Percentiles rank a stretch among this genome's conserved stretches.
Evolutionary conservation across 2,888 invertebrate species (phyloP).

Genomic region (Orchestes rusci): DNA sequence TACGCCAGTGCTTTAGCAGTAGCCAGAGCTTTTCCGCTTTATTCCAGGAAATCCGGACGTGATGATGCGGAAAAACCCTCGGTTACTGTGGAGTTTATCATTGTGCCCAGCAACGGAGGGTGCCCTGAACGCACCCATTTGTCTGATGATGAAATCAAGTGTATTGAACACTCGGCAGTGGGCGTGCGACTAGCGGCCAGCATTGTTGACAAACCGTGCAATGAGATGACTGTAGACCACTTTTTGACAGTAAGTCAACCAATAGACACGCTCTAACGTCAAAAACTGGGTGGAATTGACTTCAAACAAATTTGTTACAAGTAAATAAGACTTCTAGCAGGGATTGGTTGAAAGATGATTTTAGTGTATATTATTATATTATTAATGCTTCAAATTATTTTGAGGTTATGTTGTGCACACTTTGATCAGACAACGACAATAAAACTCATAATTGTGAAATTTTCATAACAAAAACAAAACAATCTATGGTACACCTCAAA

Average conservation of each 20-base stretch:
- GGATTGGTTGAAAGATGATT: too few species aligned
- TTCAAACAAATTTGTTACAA: neutral
- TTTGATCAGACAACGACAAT: too few species aligned
- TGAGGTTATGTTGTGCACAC: too few species aligned
- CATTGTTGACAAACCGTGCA: constrained; percentile 81
- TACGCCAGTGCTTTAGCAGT: constrained; percentile 76
- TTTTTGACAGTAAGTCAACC: constrained; percentile 61
- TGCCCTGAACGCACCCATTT: constrained; percentile 32
- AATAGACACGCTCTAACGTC: neutral
- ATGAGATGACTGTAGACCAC: constrained; percentile 73
- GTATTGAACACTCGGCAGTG: constrained; percentile 52
- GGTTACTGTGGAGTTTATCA: constrained; percentile 52
- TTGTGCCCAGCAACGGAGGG: constrained; percentile 35
- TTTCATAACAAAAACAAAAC: too few species aligned
- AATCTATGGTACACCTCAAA: too few species aligned
- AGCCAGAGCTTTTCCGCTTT: constrained; percentile 73
- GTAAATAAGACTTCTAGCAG: too few species aligned
- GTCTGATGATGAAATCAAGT: constrained; percentile 47
- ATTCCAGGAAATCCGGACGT: constrained; percentile 49
- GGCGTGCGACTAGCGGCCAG: constrained; percentile 67
- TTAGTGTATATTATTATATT: too few species aligned
- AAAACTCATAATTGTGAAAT: too few species aligned
- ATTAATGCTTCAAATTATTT: too few species aligned
- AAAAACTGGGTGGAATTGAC: neutral
- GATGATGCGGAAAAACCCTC: constrained; percentile 39